Percentiles rank a stretch among this genome's conserved stretches.
These are phyloP conservation scores for Drosophila simulans DNA, from an alignment of 1,140 invertebrate species.

Conservation along the genomic window DNA sequence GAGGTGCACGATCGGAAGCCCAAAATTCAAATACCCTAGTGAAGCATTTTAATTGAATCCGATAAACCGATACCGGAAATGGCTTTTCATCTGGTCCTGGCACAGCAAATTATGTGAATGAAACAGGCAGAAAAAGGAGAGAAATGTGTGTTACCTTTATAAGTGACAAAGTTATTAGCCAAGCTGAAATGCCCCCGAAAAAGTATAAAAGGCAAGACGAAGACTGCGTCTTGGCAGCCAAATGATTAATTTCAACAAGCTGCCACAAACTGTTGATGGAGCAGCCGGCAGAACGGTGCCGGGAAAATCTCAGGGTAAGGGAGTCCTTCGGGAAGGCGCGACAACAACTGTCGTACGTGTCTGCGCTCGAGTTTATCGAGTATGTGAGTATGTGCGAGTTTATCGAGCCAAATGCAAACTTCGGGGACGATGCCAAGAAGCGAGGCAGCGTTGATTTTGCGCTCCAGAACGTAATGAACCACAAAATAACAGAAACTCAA, in stretches of 20 bases:
- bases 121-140: too few species aligned
- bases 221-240: constrained; percentile 63
- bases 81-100: too few species aligned
- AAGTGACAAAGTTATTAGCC: too few species aligned
- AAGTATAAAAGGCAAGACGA: constrained; percentile 1
- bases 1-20: background rate
- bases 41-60: background rate
- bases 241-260: constrained; percentile 82
- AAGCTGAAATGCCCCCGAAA: background rate
- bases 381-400: constrained; percentile 54
- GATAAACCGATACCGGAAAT: too few species aligned
- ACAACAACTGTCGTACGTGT: constrained; percentile 48
- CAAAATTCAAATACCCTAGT: constrained; percentile 5
- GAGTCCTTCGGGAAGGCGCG: constrained; percentile 1
- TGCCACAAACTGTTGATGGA: constrained; percentile 71
- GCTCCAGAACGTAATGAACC: constrained; percentile 73
- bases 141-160: background rate
- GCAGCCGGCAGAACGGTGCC: constrained; percentile 4
- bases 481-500: constrained; percentile 55
- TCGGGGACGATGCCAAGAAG: constrained; percentile 24
- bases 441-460: constrained; percentile 65
- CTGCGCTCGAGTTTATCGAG: constrained; percentile 59
- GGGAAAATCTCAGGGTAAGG: constrained; percentile 8
- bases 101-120: too few species aligned
- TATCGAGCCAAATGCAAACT: constrained; percentile 64